Evolutionary conservation across 2,888 invertebrate genomes (phyloP), one percentile per base, ranked within the genome.

Genomic region (Pogonocherus hispidulus): DNA sequence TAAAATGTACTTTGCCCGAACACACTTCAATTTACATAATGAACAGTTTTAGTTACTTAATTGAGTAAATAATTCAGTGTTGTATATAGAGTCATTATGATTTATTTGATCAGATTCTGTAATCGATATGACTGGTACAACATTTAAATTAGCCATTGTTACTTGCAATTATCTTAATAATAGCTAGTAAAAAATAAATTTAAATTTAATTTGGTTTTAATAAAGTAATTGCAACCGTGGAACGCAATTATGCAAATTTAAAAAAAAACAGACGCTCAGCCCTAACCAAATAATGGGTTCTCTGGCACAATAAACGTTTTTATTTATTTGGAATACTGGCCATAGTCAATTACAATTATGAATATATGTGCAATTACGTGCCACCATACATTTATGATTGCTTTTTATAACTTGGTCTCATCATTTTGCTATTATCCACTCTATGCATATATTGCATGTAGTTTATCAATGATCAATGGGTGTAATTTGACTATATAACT

Each of bases 71-170:
- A 35, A 19, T 54, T 35, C 37, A 35, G 27, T 27, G 54, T 18
- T 35, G 11, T 19, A 19, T 54, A 37, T 16, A 35, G 35, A 41
- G 11, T 55, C 55, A 55, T 55, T 55, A 47, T 22, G 22, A 20
- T 20, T 37, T 41, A 19, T 35, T 20, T 20, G 20, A 37, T 19
- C 22, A 22, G 55, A 37, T 55, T 55, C 19, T 19, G 14, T 47
- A 47, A 47, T 59, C 32, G 32, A 32, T 59, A 59, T 44, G 44
- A 57, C 23, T 57, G 56, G 20, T 56, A 57, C 59, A 47, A 47
- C 47, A 59, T 59, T 32, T 41, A 44, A 46, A 18, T 59, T 59
- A 46, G 16, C 57, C 27, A 46, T 59, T 46, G 57, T 46, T 46
- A 14, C 18, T 3, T 16, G 44, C 46, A 23, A 46, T 59, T 44